Percentiles rank a stretch among this genome's conserved stretches.
Evolutionary conservation across 2,797 vertebrate species (phyloP).

Genomic region (Bovichtus diacanthus): DNA sequence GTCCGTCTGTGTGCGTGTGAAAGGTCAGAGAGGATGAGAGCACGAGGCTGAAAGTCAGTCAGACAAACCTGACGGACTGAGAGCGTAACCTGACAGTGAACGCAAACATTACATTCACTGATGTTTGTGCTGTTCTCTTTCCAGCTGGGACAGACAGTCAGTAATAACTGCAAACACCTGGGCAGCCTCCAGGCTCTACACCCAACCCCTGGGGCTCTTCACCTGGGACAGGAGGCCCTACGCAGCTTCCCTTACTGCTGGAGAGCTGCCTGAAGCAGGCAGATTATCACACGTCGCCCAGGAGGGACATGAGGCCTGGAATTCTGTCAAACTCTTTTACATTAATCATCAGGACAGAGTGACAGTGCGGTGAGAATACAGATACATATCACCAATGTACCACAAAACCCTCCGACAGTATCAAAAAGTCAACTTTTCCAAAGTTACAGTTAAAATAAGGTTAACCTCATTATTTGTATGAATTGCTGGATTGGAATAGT

Average conservation of each 20-base stretch:
- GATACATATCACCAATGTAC: slow-evolving; percentile 57
- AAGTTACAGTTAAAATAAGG: slow-evolving; percentile 50
- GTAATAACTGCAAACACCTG: slow-evolving; percentile 83
- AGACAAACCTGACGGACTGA: slow-evolving; percentile 64
- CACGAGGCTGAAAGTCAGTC: slow-evolving; percentile 56
- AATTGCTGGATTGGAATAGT: background rate
- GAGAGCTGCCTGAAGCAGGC: slow-evolving; percentile 71
- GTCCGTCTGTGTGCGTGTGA: slow-evolving; percentile 38
- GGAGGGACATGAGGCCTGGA: slow-evolving; percentile 79
- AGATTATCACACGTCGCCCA: slow-evolving; percentile 79
- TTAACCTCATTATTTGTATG: slow-evolving; percentile 1
- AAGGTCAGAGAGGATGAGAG: slow-evolving; percentile 49
- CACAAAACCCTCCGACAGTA: slow-evolving; percentile 36
- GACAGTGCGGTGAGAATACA: slow-evolving; percentile 66
- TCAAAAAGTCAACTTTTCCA: slow-evolving; percentile 64
- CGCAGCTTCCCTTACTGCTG: slow-evolving; percentile 55
- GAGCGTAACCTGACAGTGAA: slow-evolving; percentile 60
- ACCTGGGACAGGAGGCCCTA: slow-evolving; percentile 80
- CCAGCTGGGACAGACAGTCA: slow-evolving; percentile 69
- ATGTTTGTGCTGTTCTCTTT: slow-evolving; percentile 62
- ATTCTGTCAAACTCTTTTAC: slow-evolving; percentile 80
- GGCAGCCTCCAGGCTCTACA: slow-evolving; percentile 81
- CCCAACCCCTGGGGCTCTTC: slow-evolving; percentile 80
- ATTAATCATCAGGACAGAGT: slow-evolving; percentile 81
- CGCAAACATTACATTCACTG: slow-evolving; percentile 62